Percentiles rank a stretch among this genome's conserved stretches.
phyloP scores from a whole-genome alignment of 53 echinoderm and acorn worm species.

The Hippasteria phrygiana region DNA sequence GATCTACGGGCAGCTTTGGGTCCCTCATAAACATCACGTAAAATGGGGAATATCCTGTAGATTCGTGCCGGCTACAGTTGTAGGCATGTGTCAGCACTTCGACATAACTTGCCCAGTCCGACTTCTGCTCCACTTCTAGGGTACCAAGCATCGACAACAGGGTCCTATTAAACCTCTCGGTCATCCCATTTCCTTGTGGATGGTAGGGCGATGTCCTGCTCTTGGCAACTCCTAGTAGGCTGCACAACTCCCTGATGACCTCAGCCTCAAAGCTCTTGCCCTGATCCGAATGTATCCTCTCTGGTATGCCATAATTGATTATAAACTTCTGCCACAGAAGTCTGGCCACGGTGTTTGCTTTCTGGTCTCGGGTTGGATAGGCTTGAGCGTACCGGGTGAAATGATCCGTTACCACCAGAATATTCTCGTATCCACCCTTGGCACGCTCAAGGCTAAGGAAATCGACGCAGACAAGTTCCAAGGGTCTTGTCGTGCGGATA shows the following conservation, averaged over 20 bases:
- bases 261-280: slow-evolving; percentile 50
- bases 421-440: slow-evolving; percentile 33
- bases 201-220: slow-evolving; percentile 66
- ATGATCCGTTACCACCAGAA: slow-evolving; percentile 69
- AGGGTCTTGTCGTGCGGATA: slow-evolving; percentile 14
- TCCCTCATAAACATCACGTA: slow-evolving; percentile 30
- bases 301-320: slow-evolving; percentile 14
- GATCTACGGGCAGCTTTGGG: slow-evolving; percentile 6
- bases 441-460: slow-evolving; percentile 56
- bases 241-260: slow-evolving; percentile 36
- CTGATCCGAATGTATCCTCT: slow-evolving; percentile 63
- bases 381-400: slow-evolving; percentile 58
- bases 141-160: slow-evolving; percentile 35
- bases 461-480: slow-evolving; percentile 66
- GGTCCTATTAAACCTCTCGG: slow-evolving; percentile 16
- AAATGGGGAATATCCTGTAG: slow-evolving; percentile 26
- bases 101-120: slow-evolving; percentile 15
- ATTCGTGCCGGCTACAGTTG: slow-evolving; percentile 45
- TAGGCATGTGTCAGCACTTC: slow-evolving; percentile 5
- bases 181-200: slow-evolving; percentile 51
- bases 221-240: slow-evolving; percentile 1
- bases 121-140: slow-evolving; percentile 5
- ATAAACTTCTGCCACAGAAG: slow-evolving; percentile 55
- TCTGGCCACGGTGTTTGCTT: slow-evolving; percentile 54
- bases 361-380: slow-evolving; percentile 51